A percentile compares a stretch with the other conserved stretches of the same genome.
These are phyloP conservation scores for Aptenodytes patagonicus DNA, from an alignment of 2,113 vertebrate species.

Conservation along the genomic window DNA sequence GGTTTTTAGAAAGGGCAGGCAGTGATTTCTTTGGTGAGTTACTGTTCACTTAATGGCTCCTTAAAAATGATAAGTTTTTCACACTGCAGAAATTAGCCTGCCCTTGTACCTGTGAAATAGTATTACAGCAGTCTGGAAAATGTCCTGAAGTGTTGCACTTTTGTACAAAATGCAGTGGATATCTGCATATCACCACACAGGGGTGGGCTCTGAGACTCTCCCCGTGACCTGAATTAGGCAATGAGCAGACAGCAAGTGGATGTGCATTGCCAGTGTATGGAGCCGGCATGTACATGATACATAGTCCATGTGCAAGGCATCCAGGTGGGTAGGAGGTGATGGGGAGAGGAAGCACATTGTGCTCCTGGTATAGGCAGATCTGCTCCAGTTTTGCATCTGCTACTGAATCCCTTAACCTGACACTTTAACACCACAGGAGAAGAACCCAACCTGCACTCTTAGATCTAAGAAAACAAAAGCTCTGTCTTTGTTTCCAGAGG, in stretches of 20 bases:
- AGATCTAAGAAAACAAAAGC: not conserved
- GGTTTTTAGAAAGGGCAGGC: not conserved
- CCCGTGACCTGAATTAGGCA: not conserved
- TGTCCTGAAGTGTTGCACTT: not conserved
- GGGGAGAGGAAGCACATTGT: not conserved
- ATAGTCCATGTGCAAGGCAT: not conserved
- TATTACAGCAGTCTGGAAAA: not conserved
- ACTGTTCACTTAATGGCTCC: not conserved
- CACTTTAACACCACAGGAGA: not conserved
- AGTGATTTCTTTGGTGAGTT: not conserved
- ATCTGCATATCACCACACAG: not conserved
- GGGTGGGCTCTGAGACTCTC: not conserved
- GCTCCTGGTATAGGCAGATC: not conserved
- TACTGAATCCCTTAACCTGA: not conserved
- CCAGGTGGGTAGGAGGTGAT: conserved; percentile 7
- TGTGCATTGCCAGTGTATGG: not conserved
- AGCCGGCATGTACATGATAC: not conserved
- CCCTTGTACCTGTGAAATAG: not conserved
- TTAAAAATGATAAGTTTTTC: not conserved
- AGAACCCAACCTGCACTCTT: not conserved
- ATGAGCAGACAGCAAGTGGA: not conserved
- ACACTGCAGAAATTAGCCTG: not conserved
- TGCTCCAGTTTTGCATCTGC: conserved; percentile 32
- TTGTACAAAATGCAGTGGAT: not conserved
- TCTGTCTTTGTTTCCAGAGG: not conserved